phyloP scores from a whole-genome alignment of 2,797 vertebrate species.

The Xiphorhynchus erythropygius region DNA sequence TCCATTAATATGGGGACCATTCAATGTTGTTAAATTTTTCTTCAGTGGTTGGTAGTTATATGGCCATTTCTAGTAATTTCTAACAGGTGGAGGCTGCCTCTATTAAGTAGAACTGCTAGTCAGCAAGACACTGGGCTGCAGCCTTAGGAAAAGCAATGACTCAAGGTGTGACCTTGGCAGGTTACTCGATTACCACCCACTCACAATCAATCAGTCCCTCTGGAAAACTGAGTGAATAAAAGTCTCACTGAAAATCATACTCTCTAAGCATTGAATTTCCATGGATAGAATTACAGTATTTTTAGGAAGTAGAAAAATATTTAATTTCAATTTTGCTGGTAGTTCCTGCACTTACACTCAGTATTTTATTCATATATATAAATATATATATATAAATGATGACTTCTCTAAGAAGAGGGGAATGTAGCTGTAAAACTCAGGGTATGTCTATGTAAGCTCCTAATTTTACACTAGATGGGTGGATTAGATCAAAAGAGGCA shows the following conservation, averaged over 20 bases:
- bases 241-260: background rate
- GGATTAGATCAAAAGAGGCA: background rate
- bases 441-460: background rate
- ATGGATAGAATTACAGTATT: background rate
- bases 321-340: background rate
- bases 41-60: background rate
- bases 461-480: background rate
- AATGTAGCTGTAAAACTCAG: background rate
- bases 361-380: background rate
- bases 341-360: background rate
- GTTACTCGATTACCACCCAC: background rate
- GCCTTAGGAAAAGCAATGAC: background rate
- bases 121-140: background rate
- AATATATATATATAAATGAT: background rate
- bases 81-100: background rate
- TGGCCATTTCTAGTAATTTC: background rate
- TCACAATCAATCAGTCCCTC: background rate
- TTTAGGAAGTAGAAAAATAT: background rate
- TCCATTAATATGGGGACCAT: background rate
- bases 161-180: background rate
- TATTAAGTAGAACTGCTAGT: background rate
- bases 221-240: background rate
- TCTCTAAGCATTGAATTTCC: background rate
- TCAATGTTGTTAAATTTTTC: background rate
- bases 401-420: background rate